Percentiles rank a stretch among this genome's conserved stretches.
phyloP scores from a whole-genome alignment of 2,113 vertebrate species.

The Pica pica region DNA sequence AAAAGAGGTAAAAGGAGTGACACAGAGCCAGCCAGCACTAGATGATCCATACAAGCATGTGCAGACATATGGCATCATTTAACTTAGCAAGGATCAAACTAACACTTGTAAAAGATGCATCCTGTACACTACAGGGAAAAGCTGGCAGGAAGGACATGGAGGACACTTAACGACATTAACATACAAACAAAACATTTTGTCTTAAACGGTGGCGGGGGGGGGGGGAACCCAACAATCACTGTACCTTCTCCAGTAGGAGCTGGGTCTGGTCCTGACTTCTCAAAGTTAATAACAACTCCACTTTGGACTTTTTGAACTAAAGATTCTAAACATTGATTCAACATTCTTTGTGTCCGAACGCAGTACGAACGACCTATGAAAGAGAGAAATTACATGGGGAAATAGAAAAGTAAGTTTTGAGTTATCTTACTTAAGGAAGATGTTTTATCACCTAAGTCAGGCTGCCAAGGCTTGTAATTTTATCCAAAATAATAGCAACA shows the following conservation, averaged over 20 bases:
- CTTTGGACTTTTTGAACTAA: constrained; percentile 84
- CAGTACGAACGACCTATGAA: constrained; percentile 80
- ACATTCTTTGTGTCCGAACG: constrained; percentile 81
- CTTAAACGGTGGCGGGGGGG: neutral
- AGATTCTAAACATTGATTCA: constrained; percentile 83
- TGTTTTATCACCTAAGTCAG: neutral
- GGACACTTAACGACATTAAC: neutral
- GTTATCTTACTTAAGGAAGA: neutral
- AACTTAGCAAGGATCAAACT: neutral
- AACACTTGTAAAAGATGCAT: neutral
- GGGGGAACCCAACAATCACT: neutral
- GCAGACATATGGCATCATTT: neutral
- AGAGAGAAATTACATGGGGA: neutral
- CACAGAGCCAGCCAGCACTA: neutral
- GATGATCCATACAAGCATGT: neutral
- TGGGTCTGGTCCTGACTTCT: constrained; percentile 82
- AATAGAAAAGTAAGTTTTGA: neutral
- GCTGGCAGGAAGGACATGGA: neutral
- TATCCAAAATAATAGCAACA: neutral
- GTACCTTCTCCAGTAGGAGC: constrained; percentile 77
- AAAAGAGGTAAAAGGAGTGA: neutral
- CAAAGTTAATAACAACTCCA: constrained; percentile 84
- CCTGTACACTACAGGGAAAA: neutral
- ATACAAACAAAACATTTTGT: neutral
- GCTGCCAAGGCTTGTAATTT: neutral